Evolutionary conservation across 2,797 vertebrate species (phyloP), one percentile per base, ranked within the genome.

Genomic region (Micrastur ruficollis): DNA sequence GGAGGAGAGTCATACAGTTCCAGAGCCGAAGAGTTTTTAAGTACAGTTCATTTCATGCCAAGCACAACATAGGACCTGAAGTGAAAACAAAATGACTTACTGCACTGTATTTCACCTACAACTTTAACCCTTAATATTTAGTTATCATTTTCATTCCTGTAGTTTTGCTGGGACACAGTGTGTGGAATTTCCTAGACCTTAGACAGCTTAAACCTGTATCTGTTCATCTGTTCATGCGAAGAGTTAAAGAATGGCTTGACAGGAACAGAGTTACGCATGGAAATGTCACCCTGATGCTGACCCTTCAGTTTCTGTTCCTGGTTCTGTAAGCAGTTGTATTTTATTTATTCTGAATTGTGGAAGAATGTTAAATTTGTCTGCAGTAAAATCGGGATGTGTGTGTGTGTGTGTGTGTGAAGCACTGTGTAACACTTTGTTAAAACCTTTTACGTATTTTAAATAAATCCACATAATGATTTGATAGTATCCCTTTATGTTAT

Each of bases 91-190:
- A 34, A 2, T 5, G 2, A 72, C 70, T 81, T 82, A 32, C 42
- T 93, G 47, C 71, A n/a, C 86, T 93, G 65, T 89, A 46, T 82
- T 92, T 94, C 74, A 87, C 68, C 78, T 78, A 20, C 49, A 76
- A 32, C 52, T 76, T 93, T 88, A 94, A 76, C 49, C 15, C 44
- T 91, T 88, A 81, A 93, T 86, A 72, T 58, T 53, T 78, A 36
- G 15, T 78, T 88, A 40, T 23, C 4, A 0, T 61, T 75, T 55
- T 75, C 19, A 7, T 79, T 86, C 12, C 8, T 62, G 14, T 75
- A 47, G 32, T 87, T 93, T 90, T 8, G 1, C 74, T 73, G 61
- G 40, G 68, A 71, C 31, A 25, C 14, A 12, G 34, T 15, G 9
- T 4, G 0, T 91, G 79, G 55, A 61, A 73, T 79, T 89, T 95